Evolutionary conservation across 2,888 invertebrate species (phyloP).

Genomic region (Camponotus fellah): DNA sequence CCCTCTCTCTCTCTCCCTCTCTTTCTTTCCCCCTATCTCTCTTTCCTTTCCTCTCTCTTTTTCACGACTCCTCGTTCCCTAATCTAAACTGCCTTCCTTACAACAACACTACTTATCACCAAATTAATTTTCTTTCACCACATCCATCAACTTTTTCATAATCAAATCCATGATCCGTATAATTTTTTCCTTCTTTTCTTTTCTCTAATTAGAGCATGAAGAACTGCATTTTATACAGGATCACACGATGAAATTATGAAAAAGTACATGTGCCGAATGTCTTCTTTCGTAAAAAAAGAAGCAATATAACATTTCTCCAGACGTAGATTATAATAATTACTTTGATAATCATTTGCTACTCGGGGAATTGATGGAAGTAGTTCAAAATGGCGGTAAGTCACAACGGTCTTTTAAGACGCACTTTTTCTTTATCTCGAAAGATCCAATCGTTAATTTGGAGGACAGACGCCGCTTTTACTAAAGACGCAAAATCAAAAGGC

Average conservation of each 20-base stretch:
- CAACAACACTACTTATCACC: constrained; percentile 76
- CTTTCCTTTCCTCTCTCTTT: constrained; percentile 29
- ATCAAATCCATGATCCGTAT: constrained; percentile 59
- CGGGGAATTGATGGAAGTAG: constrained; percentile 85
- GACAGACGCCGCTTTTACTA: constrained; percentile 76
- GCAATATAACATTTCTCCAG: constrained; percentile 72
- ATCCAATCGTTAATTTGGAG: constrained; percentile 74
- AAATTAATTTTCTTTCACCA: constrained; percentile 57
- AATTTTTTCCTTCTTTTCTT: constrained; percentile 1
- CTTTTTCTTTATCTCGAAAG: constrained; percentile 65
- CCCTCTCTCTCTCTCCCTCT: constrained; percentile 56
- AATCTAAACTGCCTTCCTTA: constrained; percentile 70
- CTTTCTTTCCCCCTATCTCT: constrained; percentile 58
- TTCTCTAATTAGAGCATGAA: constrained; percentile 9
- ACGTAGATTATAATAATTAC: constrained; percentile 63
- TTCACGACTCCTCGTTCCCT: constrained; percentile 54
- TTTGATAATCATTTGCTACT: constrained; percentile 63
- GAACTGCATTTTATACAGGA: constrained; percentile 39
- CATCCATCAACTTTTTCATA: constrained; percentile 62
- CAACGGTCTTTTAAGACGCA: constrained; percentile 74
- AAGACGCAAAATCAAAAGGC: constrained; percentile 68
- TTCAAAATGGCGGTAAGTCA: constrained; percentile 86
- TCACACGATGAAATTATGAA: constrained; percentile 70
- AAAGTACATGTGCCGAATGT: constrained; percentile 64
- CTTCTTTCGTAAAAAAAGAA: constrained; percentile 66